These are phyloP conservation scores for Neotoma lepida DNA, from an alignment of 2,113 vertebrate genomes.

Conservation along the genomic window DNA sequence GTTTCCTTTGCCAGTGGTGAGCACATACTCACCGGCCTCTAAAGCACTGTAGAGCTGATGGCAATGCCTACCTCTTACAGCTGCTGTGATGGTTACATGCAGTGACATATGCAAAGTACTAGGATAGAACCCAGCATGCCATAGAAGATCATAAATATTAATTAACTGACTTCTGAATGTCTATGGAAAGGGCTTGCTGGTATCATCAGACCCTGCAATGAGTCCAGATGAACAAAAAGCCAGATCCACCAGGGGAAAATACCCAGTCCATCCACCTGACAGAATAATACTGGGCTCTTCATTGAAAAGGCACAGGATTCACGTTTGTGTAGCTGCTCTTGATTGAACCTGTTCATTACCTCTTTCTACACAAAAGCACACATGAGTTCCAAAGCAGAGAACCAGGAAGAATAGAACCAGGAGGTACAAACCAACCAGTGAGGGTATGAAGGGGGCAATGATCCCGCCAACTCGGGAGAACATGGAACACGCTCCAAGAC, in stretches of 20 bases:
- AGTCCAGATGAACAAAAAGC: not conserved
- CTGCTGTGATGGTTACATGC: no score
- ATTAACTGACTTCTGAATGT: not conserved
- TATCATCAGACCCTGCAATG: not conserved
- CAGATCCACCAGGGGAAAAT: not conserved
- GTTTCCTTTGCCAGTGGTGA: not conserved
- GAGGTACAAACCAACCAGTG: constrained; percentile 86
- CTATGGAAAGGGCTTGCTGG: not conserved
- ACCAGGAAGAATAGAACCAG: not conserved
- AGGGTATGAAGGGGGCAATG: constrained; percentile 89
- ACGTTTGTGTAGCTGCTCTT: no score
- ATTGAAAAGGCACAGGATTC: not conserved
- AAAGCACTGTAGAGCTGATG: not conserved
- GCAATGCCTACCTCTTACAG: not conserved
- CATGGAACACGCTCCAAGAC: constrained; percentile 90
- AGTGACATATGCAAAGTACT: accelerated
- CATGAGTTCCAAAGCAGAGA: not conserved
- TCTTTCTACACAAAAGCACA: constrained; percentile 34
- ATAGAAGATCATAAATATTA: not conserved
- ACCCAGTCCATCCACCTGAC: not conserved
- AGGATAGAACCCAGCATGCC: not conserved
- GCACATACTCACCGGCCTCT: not conserved
- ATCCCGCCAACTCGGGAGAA: constrained; percentile 90
- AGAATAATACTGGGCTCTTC: no score
- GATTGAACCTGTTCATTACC: no score